Base-by-base conservation (phyloP, 1,140 invertebrate genomes). In the Microplitis mediator region DNA sequence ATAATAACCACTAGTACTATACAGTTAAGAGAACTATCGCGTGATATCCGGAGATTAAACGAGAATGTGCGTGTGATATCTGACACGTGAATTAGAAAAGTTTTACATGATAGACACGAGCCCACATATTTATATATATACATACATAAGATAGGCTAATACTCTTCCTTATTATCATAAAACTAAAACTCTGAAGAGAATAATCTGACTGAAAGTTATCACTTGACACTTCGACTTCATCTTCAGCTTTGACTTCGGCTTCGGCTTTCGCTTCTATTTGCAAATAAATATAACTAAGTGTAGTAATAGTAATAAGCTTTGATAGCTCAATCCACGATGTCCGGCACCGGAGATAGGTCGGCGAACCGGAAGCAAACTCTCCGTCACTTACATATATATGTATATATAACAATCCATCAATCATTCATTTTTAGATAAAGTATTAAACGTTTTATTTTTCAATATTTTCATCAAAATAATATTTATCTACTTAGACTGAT, bases 271-370 rank as follows among this genome's bases (percentile, higher is more conserved):
- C 23, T 23, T 23, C 23, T 23, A 23, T 23, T 23, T 23, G 39
- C 39, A 45, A 45, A 45, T 45, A 45, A 6, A 45, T 45, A 45
- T 45, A 45, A 45, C 39, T 9, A 2, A 11, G 39, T 9, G 6
- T 45, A 23, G 23, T 23, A 23, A 23, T 45, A 45, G 65, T 83
- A 85, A 85, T 78, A 77, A 85, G 79, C 75, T 70, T 75, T 85
- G 84, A 86, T 86, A 82, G 80, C 77, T 86, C 83, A 86, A 86
- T 85, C 80, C 80, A 80, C 82, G 72, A 85, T 86, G 81, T 86
- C 84, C 84, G 84, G 84, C 76, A 77, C 79, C 75, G 76, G 77
- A 70, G 79, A 82, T 82, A 79, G 76, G 72, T 78, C 71, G 76
- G 72, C 74, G 76, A 78, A 82, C 74, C 82, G 81, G 84, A 85